Base-by-base conservation (phyloP, 1,140 invertebrate genomes). In the Scaptomyza graminum region DNA sequence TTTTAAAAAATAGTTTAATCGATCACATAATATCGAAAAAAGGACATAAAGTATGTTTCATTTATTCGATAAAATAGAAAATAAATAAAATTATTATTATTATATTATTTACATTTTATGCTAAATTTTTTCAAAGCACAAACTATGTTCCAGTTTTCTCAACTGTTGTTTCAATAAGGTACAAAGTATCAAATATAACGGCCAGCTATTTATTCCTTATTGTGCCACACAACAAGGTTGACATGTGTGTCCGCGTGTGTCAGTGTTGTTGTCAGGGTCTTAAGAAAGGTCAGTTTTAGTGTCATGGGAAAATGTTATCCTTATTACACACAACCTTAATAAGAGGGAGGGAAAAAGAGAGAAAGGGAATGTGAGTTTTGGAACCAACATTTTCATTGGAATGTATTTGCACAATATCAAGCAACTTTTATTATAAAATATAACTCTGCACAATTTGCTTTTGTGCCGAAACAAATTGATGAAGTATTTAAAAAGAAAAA, bases 271-370 rank as follows among this genome's bases (percentile, higher is more conserved):
- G 34, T 41, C n/a, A 9, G 65, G 65, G 65, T 80, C 81, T 84
- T 84, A 81, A 84, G 76, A 70, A 80, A 84, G 81, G 81, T 84
- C 81, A 84, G 81, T 84, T 84, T 68, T 55, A 62, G 74, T 74
- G 66, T 50, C 81, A 85, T 72, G 81, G 81, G 81, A 84, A 85
- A 85, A 85, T 75, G 73, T 80, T 85, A 85, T 85, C 74, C 81
- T 80, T 85, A 85, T 77, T 85, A 72, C 74, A 65, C 75, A 79
- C 75, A 54, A n/a, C 39, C 2, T 15, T 5, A 22, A 5, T 11
- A 9, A 31, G 6, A 11, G 9, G 5, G 13, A 55, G 34, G 13
- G n/a, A 9, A 13, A 15, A 3, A 44, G 5, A 16, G n/a, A 44
- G 43, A 22, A 22, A 15, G 43, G 12, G 22, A 56, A 43, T 41